phyloP scores from a whole-genome alignment of 92 coral and sea anemone genomes.

The Palythoa grandis region DNA sequence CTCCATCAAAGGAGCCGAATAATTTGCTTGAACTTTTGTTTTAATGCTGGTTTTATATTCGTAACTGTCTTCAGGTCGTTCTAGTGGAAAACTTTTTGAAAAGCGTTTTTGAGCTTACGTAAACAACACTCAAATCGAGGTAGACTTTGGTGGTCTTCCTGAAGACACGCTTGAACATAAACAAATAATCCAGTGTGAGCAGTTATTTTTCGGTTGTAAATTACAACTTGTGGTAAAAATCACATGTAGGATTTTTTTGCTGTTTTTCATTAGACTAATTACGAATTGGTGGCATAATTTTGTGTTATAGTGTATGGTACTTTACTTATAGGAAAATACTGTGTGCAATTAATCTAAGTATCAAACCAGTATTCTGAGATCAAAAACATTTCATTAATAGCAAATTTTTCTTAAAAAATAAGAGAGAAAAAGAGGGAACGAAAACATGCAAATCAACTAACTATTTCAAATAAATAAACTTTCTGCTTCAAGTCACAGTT shows the following conservation, averaged over 20 bases:
- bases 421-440: neutral
- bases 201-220: neutral
- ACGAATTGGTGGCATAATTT: neutral
- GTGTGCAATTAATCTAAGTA: neutral
- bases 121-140: neutral
- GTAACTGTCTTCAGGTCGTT: neutral
- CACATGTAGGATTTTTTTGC: neutral
- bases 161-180: neutral
- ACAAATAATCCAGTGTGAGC: neutral
- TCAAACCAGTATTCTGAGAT: neutral
- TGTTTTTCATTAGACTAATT: neutral
- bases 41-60: conserved; percentile 3
- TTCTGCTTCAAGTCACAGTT: neutral
- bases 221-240: neutral
- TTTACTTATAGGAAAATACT: neutral
- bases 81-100: neutral
- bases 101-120: neutral
- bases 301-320: neutral
- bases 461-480: no score
- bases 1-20: conserved; percentile 1
- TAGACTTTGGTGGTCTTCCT: neutral
- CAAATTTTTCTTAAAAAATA: neutral
- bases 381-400: neutral
- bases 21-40: conserved; percentile 4
- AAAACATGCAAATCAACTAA: neutral